Conservation (phyloP, 2,113 vertebrate species). For the Sorex araneus region DNA sequence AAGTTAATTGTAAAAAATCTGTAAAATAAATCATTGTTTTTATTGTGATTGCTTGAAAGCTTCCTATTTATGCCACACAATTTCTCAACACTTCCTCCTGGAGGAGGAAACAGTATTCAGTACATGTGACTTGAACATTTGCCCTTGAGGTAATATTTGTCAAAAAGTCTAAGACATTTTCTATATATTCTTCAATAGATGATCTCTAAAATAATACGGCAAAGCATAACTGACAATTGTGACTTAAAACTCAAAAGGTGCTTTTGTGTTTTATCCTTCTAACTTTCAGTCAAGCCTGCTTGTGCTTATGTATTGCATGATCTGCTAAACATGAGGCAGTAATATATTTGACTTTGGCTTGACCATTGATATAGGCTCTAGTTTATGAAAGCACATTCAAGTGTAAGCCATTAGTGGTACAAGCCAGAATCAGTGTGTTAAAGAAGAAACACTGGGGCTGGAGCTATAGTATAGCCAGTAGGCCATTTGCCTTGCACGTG, state of each 20-base stretch:
- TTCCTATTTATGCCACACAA: slow-evolving; percentile 13
- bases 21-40: slow-evolving; percentile 50
- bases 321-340: not conserved
- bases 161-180: slow-evolving; percentile 59
- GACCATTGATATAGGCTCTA: not conserved
- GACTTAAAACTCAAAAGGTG: slow-evolving; percentile 13
- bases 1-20: not conserved
- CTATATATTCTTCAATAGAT: not conserved
- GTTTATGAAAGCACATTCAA: not conserved
- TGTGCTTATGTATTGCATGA: not conserved
- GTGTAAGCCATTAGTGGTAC: too few relatives aligned
- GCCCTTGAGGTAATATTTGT: slow-evolving; percentile 35
- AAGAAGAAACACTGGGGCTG: too few relatives aligned
- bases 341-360: slow-evolving; percentile 13
- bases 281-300: not conserved
- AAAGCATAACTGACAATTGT: slow-evolving; percentile 9
- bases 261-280: slow-evolving; percentile 17
- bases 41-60: slow-evolving; percentile 45
- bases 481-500: too few relatives aligned
- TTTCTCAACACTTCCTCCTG: slow-evolving; percentile 43
- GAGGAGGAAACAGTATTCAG: slow-evolving; percentile 48
- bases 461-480: too few relatives aligned
- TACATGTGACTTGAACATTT: slow-evolving; percentile 58
- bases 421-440: too few relatives aligned
- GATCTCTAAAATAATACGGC: slow-evolving; percentile 22